Base-by-base conservation (phyloP, 2,888 invertebrate species). In the Branchipolynoe longqiensis region DNA sequence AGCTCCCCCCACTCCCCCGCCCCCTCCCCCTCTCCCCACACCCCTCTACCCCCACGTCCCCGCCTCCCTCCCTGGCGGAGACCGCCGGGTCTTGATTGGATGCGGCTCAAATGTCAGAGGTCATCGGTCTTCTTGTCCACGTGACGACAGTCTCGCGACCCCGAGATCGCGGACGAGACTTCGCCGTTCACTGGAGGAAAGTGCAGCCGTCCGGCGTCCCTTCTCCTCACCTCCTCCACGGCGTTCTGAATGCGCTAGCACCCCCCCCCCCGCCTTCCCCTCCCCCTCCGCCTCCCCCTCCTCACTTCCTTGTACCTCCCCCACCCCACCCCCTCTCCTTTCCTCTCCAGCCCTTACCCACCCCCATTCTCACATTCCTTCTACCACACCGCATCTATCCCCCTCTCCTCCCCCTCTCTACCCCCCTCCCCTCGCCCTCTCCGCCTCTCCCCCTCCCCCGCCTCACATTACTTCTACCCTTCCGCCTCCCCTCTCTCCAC, bases 11-110 rank as follows among this genome's bases (percentile, higher is more conserved):
- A n/a, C n/a, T n/a, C n/a, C n/a, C n/a, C n/a, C n/a, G 48, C 48
- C 48, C 48, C 48, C 48, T 48, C 48, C 48, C 18, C 48, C 18
- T 18, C 18, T 8, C 48, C 18, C 48, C 8, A 12, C 48, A 8
- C 18, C 48, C 8, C 48, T 18, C 48, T 48, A 48, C 48, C 48
- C 48, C 48, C 48, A 18, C 8, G 48, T 18, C 48, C 48, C 48
- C 8, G 48, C 48, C 48, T 48, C 48, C 18, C 48, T 12, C 48
- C 8, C 48, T 12, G 8, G 48, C 48, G 48, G 8, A 48, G 8
- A 12, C 48, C 48, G 48, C 48, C 18, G 48, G 25, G 14, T 62
- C 62, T 38, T 69, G 69, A 36, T 69, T 69, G 69, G 69, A 36
- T 38, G 2, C 2, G 8, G 12, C 36, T 33, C 69, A 1, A 38